Percentiles rank a stretch among this genome's conserved stretches.
phyloP scores from a whole-genome alignment of 1,140 invertebrate species.

The Drosophila repleta region DNA sequence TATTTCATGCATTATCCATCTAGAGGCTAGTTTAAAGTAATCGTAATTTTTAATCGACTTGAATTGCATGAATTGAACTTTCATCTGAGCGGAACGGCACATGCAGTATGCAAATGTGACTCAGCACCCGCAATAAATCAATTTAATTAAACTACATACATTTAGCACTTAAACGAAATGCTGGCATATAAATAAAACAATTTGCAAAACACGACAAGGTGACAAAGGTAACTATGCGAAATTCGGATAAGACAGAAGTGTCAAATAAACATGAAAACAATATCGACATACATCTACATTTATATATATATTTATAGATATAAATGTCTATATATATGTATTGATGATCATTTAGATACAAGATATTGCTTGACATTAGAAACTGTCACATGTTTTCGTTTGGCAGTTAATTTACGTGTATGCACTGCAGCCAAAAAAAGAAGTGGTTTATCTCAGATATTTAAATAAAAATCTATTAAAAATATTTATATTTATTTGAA shows the following conservation, averaged over 20 bases:
- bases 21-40: not conserved
- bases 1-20: conserved; percentile 20
- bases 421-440: conserved; percentile 37
- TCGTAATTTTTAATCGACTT: conserved; percentile 44
- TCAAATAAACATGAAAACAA: conserved; percentile 49
- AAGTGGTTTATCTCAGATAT: conserved; percentile 53
- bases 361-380: conserved; percentile 55
- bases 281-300: not conserved
- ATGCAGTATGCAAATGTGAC: conserved; percentile 35
- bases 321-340: not conserved
- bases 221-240: conserved; percentile 39
- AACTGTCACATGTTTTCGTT: conserved; percentile 52
- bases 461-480: conserved; percentile 73
- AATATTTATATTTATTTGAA: conserved; percentile 41
- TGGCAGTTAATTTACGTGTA: conserved; percentile 58
- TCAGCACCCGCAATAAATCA: conserved; percentile 73
- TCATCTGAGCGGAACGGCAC: conserved; percentile 17
- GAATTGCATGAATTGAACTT: conserved; percentile 55
- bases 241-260: conserved; percentile 31
- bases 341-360: conserved; percentile 8
- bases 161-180: conserved; percentile 73
- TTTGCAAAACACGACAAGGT: conserved; percentile 54
- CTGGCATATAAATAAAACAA: conserved; percentile 63
- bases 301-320: not conserved
- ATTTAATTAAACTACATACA: conserved; percentile 65